Base-by-base conservation (phyloP, 2,888 invertebrate species). In the Drosophila peninsularis region DNA sequence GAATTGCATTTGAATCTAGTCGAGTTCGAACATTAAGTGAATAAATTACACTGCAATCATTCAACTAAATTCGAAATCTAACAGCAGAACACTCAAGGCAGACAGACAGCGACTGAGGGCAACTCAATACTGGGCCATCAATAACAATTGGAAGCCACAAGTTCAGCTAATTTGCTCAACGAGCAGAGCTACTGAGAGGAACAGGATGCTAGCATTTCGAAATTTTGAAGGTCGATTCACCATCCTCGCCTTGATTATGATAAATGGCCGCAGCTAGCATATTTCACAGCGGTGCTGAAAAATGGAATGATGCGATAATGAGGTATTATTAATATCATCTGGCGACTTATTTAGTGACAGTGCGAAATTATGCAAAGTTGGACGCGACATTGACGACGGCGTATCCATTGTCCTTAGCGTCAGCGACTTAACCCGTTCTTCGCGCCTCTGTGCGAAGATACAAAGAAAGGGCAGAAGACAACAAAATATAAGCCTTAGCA, bases 241-340 rank as follows among this genome's bases (percentile, higher is more conserved):
- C 11, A n/a, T 10, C 13, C 11, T 17, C 55, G 10, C 37, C 71
- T 70, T 81, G 78, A 83, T 88, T 86, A 83, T 88, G 83, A 85
- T 83, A 79, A 88, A 88, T 88, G 66, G 67, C 50, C 62, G 66
- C 62, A 64, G 67, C 69, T 41, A 67, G 74, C 78, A 78, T 77
- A 82, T 80, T 88, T 72, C 60, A 74, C 62, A 47, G 71, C 53
- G 70, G 82, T 73, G 78, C 78, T 73, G 65, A 85, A 79, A 85
- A 72, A 75, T 71, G 69, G 68, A 79, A 82, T 77, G 68, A 77
- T 58, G 86, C 82, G 80, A 88, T 83, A 83, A 83, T 83, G 83
- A 88, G 88, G 69, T 72, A 83, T 79, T 88, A 88, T 88, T 88
- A 88, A 83, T 88, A 83, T 83, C 86, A 85, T 79, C 86, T 75